A percentile compares a stretch with the other conserved stretches of the same genome.
These are phyloP conservation scores for Spisula subtruncata DNA, from an alignment of 2,888 invertebrate species.

Conservation along the genomic window DNA sequence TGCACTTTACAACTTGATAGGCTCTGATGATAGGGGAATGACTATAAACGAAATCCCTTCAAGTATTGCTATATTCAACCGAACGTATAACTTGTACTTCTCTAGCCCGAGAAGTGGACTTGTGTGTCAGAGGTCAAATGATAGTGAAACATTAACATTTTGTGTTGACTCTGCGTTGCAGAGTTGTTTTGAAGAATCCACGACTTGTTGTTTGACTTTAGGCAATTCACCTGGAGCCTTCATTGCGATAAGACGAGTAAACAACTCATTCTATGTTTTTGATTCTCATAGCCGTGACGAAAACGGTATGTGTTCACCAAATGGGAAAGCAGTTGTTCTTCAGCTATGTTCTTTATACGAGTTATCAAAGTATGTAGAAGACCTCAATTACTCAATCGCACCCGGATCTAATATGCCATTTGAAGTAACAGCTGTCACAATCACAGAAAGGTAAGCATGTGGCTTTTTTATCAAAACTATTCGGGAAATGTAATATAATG, in stretches of 20 bases:
- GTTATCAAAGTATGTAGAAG: too few relatives aligned
- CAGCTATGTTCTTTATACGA: too few relatives aligned
- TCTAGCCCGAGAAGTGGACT: slow-evolving; percentile 41
- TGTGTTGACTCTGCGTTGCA: slow-evolving; percentile 27
- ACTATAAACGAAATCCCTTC: slow-evolving; percentile 41
- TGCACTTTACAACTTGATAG: slow-evolving; percentile 31
- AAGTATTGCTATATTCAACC: slow-evolving; percentile 20
- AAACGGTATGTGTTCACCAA: slow-evolving; percentile 44
- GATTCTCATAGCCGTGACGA: slow-evolving; percentile 60
- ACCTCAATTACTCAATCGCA: too few relatives aligned
- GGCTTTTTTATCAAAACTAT: too few relatives aligned
- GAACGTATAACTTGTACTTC: background rate
- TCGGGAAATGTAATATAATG: too few relatives aligned
- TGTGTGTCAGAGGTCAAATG: slow-evolving; percentile 26
- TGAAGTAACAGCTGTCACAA: slow-evolving; percentile 27
- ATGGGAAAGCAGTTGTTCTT: slow-evolving; percentile 52
- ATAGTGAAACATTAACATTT: slow-evolving; percentile 30
- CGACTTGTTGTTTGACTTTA: background rate
- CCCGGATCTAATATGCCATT: slow-evolving; percentile 11
- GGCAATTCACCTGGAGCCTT: slow-evolving; percentile 45
- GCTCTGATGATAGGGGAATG: slow-evolving; percentile 24
- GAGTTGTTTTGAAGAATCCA: slow-evolving; percentile 11
- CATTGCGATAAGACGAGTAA: slow-evolving; percentile 42
- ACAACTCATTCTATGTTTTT: slow-evolving; percentile 37
- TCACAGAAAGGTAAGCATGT: slow-evolving; percentile 39